Base-by-base conservation (phyloP, 2,888 invertebrate genomes). In the Caenorhabditis panamensis region DNA sequence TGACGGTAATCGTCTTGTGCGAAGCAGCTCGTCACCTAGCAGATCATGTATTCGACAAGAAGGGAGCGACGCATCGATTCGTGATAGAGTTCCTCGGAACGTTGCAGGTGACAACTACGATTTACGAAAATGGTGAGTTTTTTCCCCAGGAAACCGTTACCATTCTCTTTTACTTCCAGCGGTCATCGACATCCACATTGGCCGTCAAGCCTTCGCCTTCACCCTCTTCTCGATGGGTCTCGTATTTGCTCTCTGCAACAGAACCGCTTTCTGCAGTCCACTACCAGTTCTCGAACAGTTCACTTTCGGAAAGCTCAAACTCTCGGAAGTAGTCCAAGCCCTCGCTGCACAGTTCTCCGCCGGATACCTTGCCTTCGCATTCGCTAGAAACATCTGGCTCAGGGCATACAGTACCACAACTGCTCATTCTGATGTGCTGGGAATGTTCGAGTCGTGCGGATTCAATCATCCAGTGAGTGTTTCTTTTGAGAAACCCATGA, bases 11-110 rank as follows among this genome's bases (percentile, higher is more conserved):
- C 6, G n/a, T 77, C 8, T 67, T 63, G 2, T 75, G 75, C 53
- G 77, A 81, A 54, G 53, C 47, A n/a, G 66, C 61, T 18, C 58
- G 84, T 20, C 72, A 73, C 28, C 53, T 71, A 20, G 49, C 76
- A 24, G 84, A 84, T 44, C 20, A 37, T 13, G 2, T 75, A 2
- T 63, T 83, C 44, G 58, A 61, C 41, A 79, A 73, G 54, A 66
- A 69, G 16, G 81, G 81, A n/a, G 31, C 20, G 13, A n/a, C 71
- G 6, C 73, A 82, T 31, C 47, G 66, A 2, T 79, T 84, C 16
- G 36, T 75, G 28, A 82, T 84, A 49, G 84, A 84, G 26, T 78
- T 84, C 28, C 61, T 84, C 2, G 84, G 79, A 54, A 84, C 84
- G 1, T 63, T 82, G 9, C 81, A 82, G 24, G 77, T 84, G 4